Conservation (phyloP, 2,113 vertebrate species). For the Macrotus californicus region DNA sequence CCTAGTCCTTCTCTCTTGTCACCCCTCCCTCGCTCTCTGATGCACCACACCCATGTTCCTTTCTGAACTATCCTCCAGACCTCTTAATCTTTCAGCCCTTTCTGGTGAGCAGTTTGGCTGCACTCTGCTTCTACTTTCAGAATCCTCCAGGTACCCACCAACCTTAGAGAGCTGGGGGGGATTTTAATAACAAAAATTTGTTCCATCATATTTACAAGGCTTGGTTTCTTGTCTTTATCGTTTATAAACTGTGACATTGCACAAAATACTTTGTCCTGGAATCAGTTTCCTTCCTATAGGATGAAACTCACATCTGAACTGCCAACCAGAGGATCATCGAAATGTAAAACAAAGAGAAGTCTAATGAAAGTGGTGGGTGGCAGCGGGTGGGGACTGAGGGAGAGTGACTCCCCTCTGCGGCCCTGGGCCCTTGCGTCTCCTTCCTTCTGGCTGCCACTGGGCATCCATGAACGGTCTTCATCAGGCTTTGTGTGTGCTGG, state of each 20-base stretch:
- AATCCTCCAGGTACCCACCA: background rate
- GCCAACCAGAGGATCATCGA: no score
- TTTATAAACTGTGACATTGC: no score
- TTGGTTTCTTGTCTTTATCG: no score
- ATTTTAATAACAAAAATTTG: no score
- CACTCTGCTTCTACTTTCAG: background rate
- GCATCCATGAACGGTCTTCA: background rate
- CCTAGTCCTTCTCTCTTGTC: background rate
- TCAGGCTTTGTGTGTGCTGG: background rate
- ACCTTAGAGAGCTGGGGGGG: background rate
- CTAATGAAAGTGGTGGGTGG: background rate
- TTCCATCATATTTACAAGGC: no score
- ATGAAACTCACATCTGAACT: no score
- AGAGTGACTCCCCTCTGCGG: rapidly evolving
- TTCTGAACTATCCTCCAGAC: background rate
- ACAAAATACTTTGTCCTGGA: no score
- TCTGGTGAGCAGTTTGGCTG: background rate
- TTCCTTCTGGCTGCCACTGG: background rate
- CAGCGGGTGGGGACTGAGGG: background rate
- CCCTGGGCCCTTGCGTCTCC: background rate
- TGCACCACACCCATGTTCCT: background rate
- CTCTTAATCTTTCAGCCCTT: background rate
- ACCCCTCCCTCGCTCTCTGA: background rate
- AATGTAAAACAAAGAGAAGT: background rate
- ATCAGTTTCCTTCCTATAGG: no score